Conservation (phyloP, 2,888 invertebrate species). For the Himalopsyche japonica region DNA sequence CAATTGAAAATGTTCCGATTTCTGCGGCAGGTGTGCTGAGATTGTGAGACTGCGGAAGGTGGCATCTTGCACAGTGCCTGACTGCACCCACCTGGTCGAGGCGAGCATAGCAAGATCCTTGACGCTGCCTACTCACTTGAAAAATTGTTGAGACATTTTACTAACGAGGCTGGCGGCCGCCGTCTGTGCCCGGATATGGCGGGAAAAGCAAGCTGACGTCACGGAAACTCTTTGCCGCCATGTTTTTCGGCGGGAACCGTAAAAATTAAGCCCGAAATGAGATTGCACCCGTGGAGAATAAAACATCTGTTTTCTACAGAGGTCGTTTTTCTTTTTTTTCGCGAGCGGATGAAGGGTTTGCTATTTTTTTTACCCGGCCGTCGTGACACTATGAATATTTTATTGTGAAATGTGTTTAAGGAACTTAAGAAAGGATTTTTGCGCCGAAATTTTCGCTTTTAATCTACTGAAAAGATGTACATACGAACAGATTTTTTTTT, state of each 20-base stretch:
- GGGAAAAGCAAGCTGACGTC: neutral
- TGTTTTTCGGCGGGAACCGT: neutral
- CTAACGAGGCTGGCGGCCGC: slow-evolving; percentile 32
- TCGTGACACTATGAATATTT: neutral
- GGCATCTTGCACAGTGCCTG: neutral
- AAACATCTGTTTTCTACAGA: neutral
- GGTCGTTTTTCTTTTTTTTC: neutral
- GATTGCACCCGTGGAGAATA: neutral
- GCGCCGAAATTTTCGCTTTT: too few relatives aligned
- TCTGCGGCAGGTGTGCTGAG: neutral
- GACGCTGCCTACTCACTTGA: slow-evolving; percentile 30
- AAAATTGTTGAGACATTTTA: slow-evolving; percentile 38
- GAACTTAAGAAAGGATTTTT: neutral
- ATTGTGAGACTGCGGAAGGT: neutral
- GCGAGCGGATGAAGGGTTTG: neutral
- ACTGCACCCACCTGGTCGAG: neutral
- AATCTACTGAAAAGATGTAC: too few relatives aligned
- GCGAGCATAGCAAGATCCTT: neutral
- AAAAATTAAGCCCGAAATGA: neutral
- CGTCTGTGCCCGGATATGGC: neutral
- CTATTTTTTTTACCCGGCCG: neutral
- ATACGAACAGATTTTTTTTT: too few relatives aligned
- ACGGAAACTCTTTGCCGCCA: neutral
- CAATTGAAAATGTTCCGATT: neutral
- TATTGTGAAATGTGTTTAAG: neutral